Percentiles rank a stretch among this genome's conserved stretches.
phyloP scores from a whole-genome alignment of 2,797 vertebrate genomes.

The Gallinago stenura region DNA sequence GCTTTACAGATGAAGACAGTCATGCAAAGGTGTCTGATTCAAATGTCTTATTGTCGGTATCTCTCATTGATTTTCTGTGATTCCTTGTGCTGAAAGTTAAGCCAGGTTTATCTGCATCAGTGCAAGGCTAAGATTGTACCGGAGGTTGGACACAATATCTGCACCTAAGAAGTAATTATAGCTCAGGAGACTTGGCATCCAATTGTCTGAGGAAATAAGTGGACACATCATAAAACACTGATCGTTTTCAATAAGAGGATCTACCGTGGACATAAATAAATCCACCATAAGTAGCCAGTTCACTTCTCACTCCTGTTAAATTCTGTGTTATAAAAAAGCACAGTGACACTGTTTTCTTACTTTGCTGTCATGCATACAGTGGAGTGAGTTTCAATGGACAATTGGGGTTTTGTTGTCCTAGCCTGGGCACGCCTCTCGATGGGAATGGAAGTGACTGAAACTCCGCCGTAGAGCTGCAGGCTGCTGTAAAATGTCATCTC shows the following conservation, averaged over 20 bases:
- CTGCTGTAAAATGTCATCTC: slow-evolving; percentile 6
- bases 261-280: background rate
- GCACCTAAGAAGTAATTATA: background rate
- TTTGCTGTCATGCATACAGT: background rate
- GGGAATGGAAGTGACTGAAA: background rate
- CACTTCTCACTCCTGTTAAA: background rate
- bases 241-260: background rate
- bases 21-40: background rate
- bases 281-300: background rate
- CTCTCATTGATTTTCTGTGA: background rate
- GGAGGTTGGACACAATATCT: background rate
- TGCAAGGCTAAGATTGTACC: background rate
- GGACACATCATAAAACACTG: background rate
- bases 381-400: background rate
- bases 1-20: background rate
- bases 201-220: background rate
- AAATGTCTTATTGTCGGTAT: background rate
- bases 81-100: background rate
- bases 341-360: background rate
- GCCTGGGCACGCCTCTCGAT: background rate
- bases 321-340: background rate
- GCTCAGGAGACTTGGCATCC: background rate
- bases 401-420: background rate
- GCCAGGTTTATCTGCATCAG: background rate
- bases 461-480: background rate